Evolutionary conservation across 2,888 invertebrate species (phyloP), one percentile per base, ranked within the genome.

Genomic region (Erebia epiphron): DNA sequence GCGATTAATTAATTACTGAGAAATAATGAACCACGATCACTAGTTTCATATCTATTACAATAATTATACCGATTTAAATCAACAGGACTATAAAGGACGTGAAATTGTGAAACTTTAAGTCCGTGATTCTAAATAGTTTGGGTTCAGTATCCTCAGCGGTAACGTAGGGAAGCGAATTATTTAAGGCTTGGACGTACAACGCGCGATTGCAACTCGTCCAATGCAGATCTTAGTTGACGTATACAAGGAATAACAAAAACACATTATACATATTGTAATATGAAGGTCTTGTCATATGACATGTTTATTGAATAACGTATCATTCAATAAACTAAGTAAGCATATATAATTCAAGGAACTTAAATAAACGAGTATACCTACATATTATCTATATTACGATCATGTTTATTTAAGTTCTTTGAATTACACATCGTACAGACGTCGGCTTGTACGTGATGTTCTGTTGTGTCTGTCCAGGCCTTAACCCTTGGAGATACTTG

Each of bases 1-100:
- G 70, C 70, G 65, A 60, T 60, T 64, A 49, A 50, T 63, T 13
- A 66, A 71, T 56, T 69, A 71, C 67, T 35, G 52, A 68, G 65
- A 60, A 70, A 72, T 72, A 66, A 70, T 74, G 66, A 18, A 60
- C 72, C 72, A 71, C 71, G 56, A 26, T 50, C 18, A n/a, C 18
- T 43, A 21, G 14, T 21, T 21, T 13, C 14, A 21, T 56, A 11
- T 18, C 10, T n/a, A 52, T 1, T 16, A 54, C 8, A n/a, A 54
- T 54, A 9, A 54, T 54, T 54, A 2, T 10, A 16, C n/a, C 18
- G 8, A 54, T 10, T 54, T 9, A 54, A 10, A 16, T n/a, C 14
- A 49, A 49, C 14, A 54, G 10, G 8, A 18, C 54, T 54, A 9
- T 8, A n/a, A 54, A 7, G 16, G 1, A 1, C 13, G 52, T 18